Conservation (phyloP, 2,113 vertebrate genomes). For the Grantiella picta region DNA sequence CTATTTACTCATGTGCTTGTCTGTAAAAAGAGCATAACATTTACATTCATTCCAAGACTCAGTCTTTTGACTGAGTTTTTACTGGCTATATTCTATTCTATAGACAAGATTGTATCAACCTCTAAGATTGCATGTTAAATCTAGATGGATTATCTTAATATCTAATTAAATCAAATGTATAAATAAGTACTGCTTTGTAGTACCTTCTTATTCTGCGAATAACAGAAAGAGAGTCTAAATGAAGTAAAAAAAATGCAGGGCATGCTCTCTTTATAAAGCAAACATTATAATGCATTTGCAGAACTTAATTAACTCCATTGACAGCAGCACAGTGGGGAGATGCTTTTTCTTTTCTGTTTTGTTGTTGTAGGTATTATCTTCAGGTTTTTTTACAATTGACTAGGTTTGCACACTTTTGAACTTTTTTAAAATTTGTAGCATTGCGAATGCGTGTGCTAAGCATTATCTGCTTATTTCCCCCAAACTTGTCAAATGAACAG, state of each 20-base stretch:
- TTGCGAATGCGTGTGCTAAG: background rate
- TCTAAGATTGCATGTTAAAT: background rate
- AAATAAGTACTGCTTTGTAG: background rate
- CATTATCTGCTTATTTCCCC: background rate
- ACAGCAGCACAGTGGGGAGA: background rate
- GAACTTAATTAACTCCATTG: background rate
- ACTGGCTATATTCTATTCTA: background rate
- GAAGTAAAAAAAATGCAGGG: background rate
- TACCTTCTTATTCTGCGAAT: background rate
- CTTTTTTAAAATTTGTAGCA: background rate
- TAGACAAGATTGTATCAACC: background rate
- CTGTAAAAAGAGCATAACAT: conserved; percentile 49
- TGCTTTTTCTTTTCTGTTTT: background rate
- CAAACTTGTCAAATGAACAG: background rate
- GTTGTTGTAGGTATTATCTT: background rate
- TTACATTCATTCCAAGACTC: conserved; percentile 15
- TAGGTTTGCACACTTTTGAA: background rate
- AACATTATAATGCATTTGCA: background rate
- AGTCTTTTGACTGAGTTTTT: background rate
- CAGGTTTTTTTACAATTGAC: background rate
- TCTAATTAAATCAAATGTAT: background rate
- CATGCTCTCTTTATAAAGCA: background rate
- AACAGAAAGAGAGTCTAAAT: background rate
- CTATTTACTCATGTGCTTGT: conserved; percentile 53
- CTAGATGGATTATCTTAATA: background rate